These are phyloP conservation scores for Eublepharis macularius DNA, from an alignment of 2,113 vertebrate species.

Conservation along the genomic window DNA sequence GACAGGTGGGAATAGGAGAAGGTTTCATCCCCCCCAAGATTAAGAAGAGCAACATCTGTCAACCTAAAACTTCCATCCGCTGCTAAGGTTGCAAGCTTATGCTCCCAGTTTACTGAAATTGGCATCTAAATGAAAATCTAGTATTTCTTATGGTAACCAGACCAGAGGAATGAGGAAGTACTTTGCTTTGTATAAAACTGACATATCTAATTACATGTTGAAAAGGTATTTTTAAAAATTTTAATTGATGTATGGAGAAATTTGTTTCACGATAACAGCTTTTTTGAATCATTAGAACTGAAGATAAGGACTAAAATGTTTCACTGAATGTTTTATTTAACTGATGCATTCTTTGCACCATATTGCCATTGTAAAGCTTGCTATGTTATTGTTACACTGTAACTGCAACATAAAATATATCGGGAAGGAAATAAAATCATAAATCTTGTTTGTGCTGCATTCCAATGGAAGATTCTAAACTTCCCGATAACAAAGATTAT, in stretches of 20 bases:
- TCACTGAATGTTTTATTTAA: neutral
- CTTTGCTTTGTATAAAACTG: neutral
- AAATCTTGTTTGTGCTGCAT: neutral
- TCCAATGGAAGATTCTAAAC: neutral
- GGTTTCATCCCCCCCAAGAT: neutral
- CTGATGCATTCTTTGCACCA: no score
- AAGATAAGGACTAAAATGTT: no score
- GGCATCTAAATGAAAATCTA: neutral
- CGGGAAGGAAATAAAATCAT: neutral
- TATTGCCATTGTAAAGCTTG: neutral
- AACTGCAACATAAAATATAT: neutral
- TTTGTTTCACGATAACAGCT: neutral
- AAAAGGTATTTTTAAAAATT: neutral
- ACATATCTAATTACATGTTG: neutral
- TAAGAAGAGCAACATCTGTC: conserved; percentile 17
- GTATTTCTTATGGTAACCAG: neutral
- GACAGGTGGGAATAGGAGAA: neutral
- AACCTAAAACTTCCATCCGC: neutral
- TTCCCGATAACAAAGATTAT: neutral
- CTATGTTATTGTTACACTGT: neutral
- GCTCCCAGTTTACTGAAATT: neutral
- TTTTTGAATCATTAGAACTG: neutral
- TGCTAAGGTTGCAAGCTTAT: neutral
- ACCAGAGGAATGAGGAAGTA: neutral
- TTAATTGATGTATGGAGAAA: no score